Evolutionary conservation across 2,888 invertebrate genomes (phyloP).

Genomic region (Uropetala carovei): DNA sequence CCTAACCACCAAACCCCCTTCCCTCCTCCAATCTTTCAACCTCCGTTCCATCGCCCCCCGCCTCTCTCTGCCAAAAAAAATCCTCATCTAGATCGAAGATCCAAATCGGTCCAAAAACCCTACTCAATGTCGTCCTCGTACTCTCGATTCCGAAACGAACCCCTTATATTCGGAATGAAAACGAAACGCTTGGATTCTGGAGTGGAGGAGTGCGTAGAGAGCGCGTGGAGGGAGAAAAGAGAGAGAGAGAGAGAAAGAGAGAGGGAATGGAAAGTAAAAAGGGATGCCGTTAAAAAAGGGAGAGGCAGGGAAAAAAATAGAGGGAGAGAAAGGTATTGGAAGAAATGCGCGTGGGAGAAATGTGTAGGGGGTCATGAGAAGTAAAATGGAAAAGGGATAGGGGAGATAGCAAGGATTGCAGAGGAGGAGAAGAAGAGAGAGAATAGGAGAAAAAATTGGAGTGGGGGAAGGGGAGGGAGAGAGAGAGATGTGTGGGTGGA

Average conservation of each 20-base stretch:
- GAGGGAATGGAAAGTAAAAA: background rate
- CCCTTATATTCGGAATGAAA: constrained; percentile 28
- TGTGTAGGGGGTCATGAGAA: background rate
- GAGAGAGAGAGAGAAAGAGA: background rate
- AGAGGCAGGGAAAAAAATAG: background rate
- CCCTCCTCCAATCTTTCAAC: background rate
- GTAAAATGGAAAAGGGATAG: background rate
- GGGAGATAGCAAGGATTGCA: background rate
- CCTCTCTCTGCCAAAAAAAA: background rate
- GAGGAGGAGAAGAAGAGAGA: background rate
- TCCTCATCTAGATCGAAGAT: background rate
- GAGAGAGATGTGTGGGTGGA: background rate
- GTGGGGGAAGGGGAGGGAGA: background rate
- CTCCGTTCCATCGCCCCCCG: background rate
- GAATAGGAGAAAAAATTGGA: no score
- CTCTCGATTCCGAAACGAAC: background rate
- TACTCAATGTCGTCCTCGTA: background rate
- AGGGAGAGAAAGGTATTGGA: background rate
- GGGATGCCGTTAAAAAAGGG: background rate
- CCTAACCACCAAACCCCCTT: background rate
- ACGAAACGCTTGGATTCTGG: background rate
- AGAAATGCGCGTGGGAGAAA: background rate
- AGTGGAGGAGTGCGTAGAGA: no score
- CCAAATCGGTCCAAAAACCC: constrained; percentile 11
- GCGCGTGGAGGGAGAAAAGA: background rate